phyloP scores from a whole-genome alignment of 2,888 invertebrate species.

The Gymnosoma rotundatum region DNA sequence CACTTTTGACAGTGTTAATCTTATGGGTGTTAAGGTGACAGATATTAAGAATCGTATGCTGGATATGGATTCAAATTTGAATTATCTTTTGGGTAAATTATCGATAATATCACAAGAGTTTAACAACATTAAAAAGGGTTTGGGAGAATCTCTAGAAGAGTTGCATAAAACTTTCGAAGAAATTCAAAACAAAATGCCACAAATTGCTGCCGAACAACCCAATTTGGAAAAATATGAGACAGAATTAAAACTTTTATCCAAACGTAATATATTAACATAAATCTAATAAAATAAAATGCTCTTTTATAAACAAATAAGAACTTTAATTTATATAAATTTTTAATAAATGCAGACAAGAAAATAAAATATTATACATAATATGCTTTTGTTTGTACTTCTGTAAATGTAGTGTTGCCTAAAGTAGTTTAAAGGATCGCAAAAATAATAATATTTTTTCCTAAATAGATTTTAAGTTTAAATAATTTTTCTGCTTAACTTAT shows the following conservation, averaged over 20 bases:
- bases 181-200: conserved; percentile 84
- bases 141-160: conserved; percentile 88
- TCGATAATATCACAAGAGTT: conserved; percentile 93
- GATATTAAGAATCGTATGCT: conserved; percentile 89
- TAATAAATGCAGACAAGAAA: background rate
- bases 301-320: background rate
- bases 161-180: conserved; percentile 86
- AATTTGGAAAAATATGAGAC: conserved; percentile 82
- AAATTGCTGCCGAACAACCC: conserved; percentile 85
- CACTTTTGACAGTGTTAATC: conserved; percentile 89
- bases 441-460: background rate
- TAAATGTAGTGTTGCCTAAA: too few relatives aligned
- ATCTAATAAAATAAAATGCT: background rate
- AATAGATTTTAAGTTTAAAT: conserved; percentile 49
- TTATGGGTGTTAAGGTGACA: conserved; percentile 90
- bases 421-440: too few relatives aligned
- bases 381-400: too few relatives aligned
- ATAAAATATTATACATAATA: background rate
- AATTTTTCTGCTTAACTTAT: conserved; percentile 20
- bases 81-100: conserved; percentile 90
- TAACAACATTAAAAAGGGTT: conserved; percentile 89
- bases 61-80: conserved; percentile 91
- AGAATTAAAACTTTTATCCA: conserved; percentile 79
- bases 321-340: background rate
- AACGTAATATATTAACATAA: conserved; percentile 73